These are phyloP conservation scores for Platorchestia sp. DNA, from an alignment of 1,140 invertebrate species.

Conservation along the genomic window DNA sequence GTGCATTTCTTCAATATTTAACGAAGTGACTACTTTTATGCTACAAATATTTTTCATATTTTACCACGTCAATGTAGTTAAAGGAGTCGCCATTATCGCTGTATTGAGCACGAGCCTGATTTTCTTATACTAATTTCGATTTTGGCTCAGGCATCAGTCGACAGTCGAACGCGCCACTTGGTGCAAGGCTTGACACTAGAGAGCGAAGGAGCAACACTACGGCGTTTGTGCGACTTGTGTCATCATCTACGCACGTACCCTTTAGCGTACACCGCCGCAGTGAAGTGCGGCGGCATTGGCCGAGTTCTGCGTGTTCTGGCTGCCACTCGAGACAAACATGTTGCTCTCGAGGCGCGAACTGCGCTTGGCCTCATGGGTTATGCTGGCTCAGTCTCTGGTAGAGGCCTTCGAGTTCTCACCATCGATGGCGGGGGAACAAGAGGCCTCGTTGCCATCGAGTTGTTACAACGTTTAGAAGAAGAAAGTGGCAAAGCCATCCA, in stretches of 20 bases:
- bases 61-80: background rate
- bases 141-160: background rate
- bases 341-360: slow-evolving; percentile 72
- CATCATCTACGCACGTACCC: background rate
- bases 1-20: background rate
- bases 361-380: slow-evolving; percentile 83
- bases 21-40: background rate
- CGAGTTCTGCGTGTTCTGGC: slow-evolving; percentile 57
- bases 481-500: slow-evolving; percentile 77
- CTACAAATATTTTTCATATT: background rate
- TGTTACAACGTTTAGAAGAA: slow-evolving; percentile 83
- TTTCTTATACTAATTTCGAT: background rate
- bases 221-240: background rate
- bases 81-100: background rate
- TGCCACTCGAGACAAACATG: slow-evolving; percentile 62
- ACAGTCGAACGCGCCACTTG: background rate
- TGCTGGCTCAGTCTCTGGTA: slow-evolving; percentile 78
- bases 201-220: slow-evolving; percentile 22
- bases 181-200: slow-evolving; percentile 9
- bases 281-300: slow-evolving; percentile 61
- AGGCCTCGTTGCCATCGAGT: slow-evolving; percentile 85
- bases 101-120: background rate
- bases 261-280: background rate
- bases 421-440: slow-evolving; percentile 93
- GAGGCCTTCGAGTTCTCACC: slow-evolving; percentile 85